Conservation (phyloP, 2,113 vertebrate species). For the Gymnocephalus cernua region DNA sequence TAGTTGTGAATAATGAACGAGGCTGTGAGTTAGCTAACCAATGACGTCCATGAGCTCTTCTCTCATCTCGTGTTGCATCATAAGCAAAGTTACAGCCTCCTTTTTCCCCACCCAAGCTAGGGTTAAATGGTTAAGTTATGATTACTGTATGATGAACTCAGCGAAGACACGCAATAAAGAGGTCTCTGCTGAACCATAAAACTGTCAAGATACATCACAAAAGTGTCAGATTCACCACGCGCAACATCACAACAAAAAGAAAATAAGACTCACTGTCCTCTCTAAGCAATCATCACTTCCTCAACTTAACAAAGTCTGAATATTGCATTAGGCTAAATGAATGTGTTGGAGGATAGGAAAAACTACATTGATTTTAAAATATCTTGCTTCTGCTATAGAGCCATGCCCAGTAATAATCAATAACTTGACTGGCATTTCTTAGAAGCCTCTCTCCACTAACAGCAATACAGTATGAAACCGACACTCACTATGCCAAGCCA, state of each 20-base stretch:
- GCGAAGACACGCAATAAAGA: constrained; percentile 67
- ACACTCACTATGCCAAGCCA: constrained; percentile 30
- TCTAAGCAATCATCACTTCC: constrained; percentile 46
- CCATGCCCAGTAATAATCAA: constrained; percentile 66
- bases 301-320: constrained; percentile 52
- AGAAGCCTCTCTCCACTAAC: constrained; percentile 38
- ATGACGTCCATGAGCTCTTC: constrained; percentile 30
- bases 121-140: constrained; percentile 78
- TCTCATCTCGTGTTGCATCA: constrained; percentile 52
- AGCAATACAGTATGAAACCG: constrained; percentile 3
- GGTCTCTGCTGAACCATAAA: constrained; percentile 74
- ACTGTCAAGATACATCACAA: constrained; percentile 75
- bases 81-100: constrained; percentile 29
- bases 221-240: constrained; percentile 59
- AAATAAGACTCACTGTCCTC: constrained; percentile 27
- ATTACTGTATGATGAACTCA: constrained; percentile 75
- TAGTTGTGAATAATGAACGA: not conserved
- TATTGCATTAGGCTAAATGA: constrained; percentile 57
- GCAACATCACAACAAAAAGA: constrained; percentile 47
- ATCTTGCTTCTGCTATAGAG: constrained; percentile 37
- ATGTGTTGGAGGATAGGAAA: constrained; percentile 47
- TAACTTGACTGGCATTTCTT: constrained; percentile 61
- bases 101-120: constrained; percentile 42
- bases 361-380: constrained; percentile 62
- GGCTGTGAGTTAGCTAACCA: constrained; percentile 17